Evolutionary conservation across 2,113 vertebrate species (phyloP), one percentile per base, ranked within the genome.

Genomic region (Lophochroa leadbeateri): DNA sequence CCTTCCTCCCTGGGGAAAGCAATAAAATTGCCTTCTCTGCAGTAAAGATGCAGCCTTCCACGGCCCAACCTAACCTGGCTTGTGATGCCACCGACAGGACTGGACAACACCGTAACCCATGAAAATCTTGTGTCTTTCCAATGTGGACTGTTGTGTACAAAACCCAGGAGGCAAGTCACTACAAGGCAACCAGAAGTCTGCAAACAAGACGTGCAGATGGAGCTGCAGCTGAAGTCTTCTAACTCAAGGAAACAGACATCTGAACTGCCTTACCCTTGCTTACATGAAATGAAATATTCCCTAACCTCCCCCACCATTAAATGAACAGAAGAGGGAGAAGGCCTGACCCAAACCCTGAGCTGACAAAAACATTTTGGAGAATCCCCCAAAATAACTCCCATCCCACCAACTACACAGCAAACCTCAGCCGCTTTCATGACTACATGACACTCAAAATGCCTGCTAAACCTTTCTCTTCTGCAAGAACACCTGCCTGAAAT

Each of bases 51-150:
- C 16, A 89, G 49, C 33, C 28, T 27, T 64, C 28, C 1, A 0
- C 9, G 78, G 31, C 5, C 8, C 60, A 53, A 33, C 15, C n/a
- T 77, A 63, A 50, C 18, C 46, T 17, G 27, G 55, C 25, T 58
- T 0, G 0, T 0, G 2, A 21, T 50, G 31, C 17, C 63, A 87
- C 31, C 31, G 27, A 4, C 0, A 3, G 46, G 37, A 65, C 44
- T 6, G 58, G 58, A 64, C 1, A 3, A 6, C 67, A 57, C 21
- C 3, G 0, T 10, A 67, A 75, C 13, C 29, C 53, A 35, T 1
- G 16, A 55, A 88, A 88, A 76, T 37, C 21, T 3, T 0, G 10
- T 39, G 9, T 17, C 50, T 65, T 35, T 53, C 17, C n/a, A 46
- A 58, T 0, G 1, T 9, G 5, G 57, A 88, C 29, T 65, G 29